These are phyloP conservation scores for Lacanobia wlatinum DNA, from an alignment of 2,888 invertebrate species.

Conservation along the genomic window DNA sequence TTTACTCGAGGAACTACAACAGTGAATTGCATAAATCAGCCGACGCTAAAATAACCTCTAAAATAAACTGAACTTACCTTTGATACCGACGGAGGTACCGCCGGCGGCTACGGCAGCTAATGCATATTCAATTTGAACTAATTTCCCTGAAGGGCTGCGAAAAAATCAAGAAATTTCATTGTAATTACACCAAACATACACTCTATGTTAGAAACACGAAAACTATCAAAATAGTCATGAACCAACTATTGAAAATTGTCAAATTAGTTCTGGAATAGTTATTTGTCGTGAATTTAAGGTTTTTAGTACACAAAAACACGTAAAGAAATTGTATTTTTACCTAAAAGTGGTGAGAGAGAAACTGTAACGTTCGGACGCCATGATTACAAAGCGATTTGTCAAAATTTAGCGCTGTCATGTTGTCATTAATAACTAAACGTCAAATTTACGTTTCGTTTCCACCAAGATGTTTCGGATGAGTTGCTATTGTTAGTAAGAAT, in stretches of 20 bases:
- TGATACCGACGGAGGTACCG: slow-evolving; percentile 99
- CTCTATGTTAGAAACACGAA: slow-evolving; percentile 27
- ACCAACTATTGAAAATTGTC: neutral
- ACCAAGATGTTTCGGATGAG: neutral
- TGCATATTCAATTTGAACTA: slow-evolving; percentile 99
- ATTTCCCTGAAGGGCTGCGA: slow-evolving; percentile 98
- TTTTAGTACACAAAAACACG: slow-evolving; percentile 46
- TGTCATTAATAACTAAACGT: slow-evolving; percentile 63
- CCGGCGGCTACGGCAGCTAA: slow-evolving; percentile 99
- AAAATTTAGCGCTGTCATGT: slow-evolving; percentile 76
- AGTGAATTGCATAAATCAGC: slow-evolving; percentile 36
- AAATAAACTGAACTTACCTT: slow-evolving; percentile 91
- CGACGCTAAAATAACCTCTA: slow-evolving; percentile 71
- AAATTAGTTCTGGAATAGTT: neutral
- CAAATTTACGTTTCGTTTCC: slow-evolving; percentile 55
- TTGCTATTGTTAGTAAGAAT: too few relatives aligned
- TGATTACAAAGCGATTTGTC: slow-evolving; percentile 92
- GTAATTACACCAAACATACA: slow-evolving; percentile 50
- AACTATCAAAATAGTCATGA: slow-evolving; percentile 21
- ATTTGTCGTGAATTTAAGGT: neutral
- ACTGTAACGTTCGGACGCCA: slow-evolving; percentile 99
- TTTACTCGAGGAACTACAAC: neutral
- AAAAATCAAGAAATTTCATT: slow-evolving; percentile 68
- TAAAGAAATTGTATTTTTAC: slow-evolving; percentile 82
- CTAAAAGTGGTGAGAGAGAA: slow-evolving; percentile 96